Evolutionary conservation across 2,797 vertebrate genomes (phyloP).

Genomic region (Poecilia picta): DNA sequence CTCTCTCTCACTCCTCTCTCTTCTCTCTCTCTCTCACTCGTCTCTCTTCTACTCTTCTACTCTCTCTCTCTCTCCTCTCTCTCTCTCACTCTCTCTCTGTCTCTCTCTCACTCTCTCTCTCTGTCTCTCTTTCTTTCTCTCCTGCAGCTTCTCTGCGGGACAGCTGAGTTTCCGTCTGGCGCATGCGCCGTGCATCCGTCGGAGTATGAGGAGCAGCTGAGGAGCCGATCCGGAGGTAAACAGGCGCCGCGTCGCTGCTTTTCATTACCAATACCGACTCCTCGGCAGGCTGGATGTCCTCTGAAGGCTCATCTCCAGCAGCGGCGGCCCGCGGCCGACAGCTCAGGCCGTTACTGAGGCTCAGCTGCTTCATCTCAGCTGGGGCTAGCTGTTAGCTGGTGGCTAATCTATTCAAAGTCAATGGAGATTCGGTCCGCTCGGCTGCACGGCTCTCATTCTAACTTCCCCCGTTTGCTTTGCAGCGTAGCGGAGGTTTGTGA

Average conservation of each 20-base stretch:
- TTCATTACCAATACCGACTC: neutral
- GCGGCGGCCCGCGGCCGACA: neutral
- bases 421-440: conserved; percentile 32
- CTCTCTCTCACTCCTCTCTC: no score
- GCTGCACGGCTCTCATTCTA: conserved; percentile 8
- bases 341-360: conserved; percentile 19
- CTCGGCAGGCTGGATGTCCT: neutral
- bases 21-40: no score
- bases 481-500: accelerated
- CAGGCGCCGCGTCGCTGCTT: conserved; percentile 21
- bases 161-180: conserved; percentile 20
- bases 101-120: no score
- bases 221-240: conserved; percentile 63
- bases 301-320: neutral
- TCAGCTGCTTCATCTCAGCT: conserved; percentile 24
- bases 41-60: no score
- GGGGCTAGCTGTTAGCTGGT: conserved; percentile 59
- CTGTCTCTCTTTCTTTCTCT: no score
- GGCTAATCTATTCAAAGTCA: conserved; percentile 51
- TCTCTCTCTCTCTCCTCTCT: no score
- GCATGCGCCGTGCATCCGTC: conserved; percentile 54
- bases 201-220: conserved; percentile 41
- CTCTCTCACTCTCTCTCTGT: no score
- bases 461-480: neutral
- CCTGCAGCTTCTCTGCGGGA: neutral